phyloP scores from a whole-genome alignment of 2,113 vertebrate species.

The Oxyruncus cristatus region DNA sequence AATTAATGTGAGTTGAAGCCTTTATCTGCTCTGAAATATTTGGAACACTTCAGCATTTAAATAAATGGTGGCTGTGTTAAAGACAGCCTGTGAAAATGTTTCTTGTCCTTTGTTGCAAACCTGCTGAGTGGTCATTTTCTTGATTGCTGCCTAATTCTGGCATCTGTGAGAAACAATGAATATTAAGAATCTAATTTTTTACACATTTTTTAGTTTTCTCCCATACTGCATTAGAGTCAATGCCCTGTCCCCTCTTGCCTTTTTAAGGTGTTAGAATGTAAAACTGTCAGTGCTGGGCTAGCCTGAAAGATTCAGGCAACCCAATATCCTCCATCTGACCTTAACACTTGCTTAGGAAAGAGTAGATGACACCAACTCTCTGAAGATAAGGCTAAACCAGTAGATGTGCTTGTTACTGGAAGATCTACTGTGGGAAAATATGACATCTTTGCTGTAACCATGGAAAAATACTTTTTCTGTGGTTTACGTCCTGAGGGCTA shows the following conservation, averaged over 20 bases:
- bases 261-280: background rate
- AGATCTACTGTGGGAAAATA: background rate
- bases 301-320: background rate
- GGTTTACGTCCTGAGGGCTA: background rate
- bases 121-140: background rate
- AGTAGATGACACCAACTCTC: background rate
- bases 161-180: background rate
- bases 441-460: background rate
- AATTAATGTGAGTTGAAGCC: background rate
- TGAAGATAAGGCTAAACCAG: background rate
- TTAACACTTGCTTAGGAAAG: background rate
- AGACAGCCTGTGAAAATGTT: background rate
- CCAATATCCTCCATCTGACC: background rate
- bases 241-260: background rate
- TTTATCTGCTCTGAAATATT: background rate
- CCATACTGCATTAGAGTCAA: background rate
- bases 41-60: background rate
- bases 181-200: background rate
- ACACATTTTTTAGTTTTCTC: background rate
- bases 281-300: background rate
- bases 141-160: background rate
- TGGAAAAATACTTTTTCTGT: background rate
- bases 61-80: background rate
- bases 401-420: background rate
- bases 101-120: background rate